phyloP scores from a whole-genome alignment of 2,113 vertebrate genomes.

The Ameiurus melas region DNA sequence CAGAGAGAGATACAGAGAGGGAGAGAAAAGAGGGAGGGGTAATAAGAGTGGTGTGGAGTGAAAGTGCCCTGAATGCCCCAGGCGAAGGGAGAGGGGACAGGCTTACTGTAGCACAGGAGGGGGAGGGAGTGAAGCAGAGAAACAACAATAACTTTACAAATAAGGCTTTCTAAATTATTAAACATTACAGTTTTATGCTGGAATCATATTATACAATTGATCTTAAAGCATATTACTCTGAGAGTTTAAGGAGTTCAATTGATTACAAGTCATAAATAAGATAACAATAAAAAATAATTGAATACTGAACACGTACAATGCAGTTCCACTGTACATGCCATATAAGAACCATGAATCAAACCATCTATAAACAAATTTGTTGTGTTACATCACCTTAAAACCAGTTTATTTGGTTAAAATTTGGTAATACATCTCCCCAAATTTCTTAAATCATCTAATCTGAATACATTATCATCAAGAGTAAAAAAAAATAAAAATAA shows the following conservation, averaged over 20 bases:
- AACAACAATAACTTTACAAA: conserved; percentile 6
- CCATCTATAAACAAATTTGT: background rate
- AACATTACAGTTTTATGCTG: background rate
- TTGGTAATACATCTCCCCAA: background rate
- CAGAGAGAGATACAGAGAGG: conserved; percentile 14
- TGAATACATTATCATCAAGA: conserved; percentile 1
- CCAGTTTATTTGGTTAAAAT: conserved; percentile 23
- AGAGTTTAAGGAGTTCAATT: background rate
- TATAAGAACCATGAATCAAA: background rate
- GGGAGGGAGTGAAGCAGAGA: background rate
- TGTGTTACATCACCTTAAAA: background rate
- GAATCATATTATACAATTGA: background rate
- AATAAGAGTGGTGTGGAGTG: conserved; percentile 25
- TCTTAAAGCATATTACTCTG: background rate
- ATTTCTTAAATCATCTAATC: background rate
- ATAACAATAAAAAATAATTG: background rate
- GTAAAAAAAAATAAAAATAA: background rate
- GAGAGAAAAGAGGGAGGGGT: conserved; percentile 24
- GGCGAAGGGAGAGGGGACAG: conserved; percentile 37
- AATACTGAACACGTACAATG: background rate
- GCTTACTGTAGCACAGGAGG: conserved; percentile 29
- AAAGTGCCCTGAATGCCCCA: conserved; percentile 40
- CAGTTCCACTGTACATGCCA: background rate
- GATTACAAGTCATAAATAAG: background rate
- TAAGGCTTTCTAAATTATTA: background rate